These are phyloP conservation scores for Melanotaenia boesemani DNA, from an alignment of 2,797 vertebrate genomes.

Conservation along the genomic window DNA sequence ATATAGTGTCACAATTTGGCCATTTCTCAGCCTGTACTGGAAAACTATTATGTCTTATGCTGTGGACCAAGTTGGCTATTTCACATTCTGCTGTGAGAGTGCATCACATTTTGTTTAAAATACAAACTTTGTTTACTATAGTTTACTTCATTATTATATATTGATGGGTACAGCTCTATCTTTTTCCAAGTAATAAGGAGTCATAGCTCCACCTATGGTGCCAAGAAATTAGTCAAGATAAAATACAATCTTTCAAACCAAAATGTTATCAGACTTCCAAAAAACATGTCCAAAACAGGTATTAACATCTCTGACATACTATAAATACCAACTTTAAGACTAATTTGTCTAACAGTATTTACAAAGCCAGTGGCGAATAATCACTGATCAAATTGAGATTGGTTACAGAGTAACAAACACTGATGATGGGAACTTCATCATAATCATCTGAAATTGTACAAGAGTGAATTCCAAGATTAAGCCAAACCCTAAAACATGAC, in stretches of 20 bases:
- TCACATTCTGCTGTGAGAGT: too few relatives aligned
- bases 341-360: conserved; percentile 14
- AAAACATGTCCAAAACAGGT: not conserved
- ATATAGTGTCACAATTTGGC: too few relatives aligned
- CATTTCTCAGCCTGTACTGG: too few relatives aligned
- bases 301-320: not conserved
- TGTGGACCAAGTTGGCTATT: too few relatives aligned
- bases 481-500: not conserved
- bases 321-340: not conserved
- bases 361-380: not conserved
- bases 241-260: not conserved
- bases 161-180: not conserved
- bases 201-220: not conserved
- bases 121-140: not conserved
- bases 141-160: not conserved
- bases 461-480: not conserved
- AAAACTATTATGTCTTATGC: too few relatives aligned
- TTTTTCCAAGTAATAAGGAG: not conserved
- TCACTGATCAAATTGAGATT: not conserved
- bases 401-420: not conserved
- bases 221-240: not conserved
- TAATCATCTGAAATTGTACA: not conserved
- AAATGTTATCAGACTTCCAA: too few relatives aligned
- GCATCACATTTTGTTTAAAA: not conserved
- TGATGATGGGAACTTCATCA: not conserved